Evolutionary conservation across 1,140 invertebrate species (phyloP).

Genomic region (Leptinotarsa texana): DNA sequence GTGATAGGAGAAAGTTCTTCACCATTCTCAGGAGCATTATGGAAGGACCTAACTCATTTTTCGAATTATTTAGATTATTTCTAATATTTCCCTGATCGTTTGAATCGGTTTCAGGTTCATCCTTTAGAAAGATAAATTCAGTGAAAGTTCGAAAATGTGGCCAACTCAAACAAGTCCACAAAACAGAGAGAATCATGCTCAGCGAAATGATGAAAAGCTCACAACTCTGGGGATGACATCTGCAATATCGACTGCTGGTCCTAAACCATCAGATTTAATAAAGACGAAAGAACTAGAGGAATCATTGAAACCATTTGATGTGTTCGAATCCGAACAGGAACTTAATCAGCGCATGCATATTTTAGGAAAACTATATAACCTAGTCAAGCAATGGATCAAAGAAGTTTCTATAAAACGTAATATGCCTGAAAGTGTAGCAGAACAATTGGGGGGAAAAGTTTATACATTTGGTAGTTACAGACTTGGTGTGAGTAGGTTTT

Average conservation of each 20-base stretch:
- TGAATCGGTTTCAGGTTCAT: too few relatives aligned
- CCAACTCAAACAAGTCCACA: conserved; percentile 36
- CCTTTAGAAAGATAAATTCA: too few relatives aligned
- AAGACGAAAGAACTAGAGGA: conserved; percentile 84
- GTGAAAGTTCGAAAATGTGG: conserved; percentile 38
- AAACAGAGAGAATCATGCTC: conserved; percentile 43
- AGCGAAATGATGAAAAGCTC: conserved; percentile 40
- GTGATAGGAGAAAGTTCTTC: conserved; percentile 1
- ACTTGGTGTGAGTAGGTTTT: conserved; percentile 64
- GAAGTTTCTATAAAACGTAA: conserved; percentile 86
- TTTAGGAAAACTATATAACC: conserved; percentile 80
- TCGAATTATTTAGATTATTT: too few relatives aligned
- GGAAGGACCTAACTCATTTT: background rate
- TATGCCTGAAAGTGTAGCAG: conserved; percentile 83
- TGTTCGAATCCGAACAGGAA: conserved; percentile 90
- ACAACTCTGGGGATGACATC: conserved; percentile 85
- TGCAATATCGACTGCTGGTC: conserved; percentile 86
- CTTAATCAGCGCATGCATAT: conserved; percentile 87
- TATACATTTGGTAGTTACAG: conserved; percentile 98
- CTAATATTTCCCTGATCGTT: too few relatives aligned
- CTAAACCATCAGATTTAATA: conserved; percentile 82
- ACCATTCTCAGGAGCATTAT: background rate
- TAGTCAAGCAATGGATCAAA: conserved; percentile 92
- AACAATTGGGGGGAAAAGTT: conserved; percentile 94
- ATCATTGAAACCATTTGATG: conserved; percentile 81